Conservation (phyloP, 2,797 vertebrate species). For the Acrocephalus scirpaceus region DNA sequence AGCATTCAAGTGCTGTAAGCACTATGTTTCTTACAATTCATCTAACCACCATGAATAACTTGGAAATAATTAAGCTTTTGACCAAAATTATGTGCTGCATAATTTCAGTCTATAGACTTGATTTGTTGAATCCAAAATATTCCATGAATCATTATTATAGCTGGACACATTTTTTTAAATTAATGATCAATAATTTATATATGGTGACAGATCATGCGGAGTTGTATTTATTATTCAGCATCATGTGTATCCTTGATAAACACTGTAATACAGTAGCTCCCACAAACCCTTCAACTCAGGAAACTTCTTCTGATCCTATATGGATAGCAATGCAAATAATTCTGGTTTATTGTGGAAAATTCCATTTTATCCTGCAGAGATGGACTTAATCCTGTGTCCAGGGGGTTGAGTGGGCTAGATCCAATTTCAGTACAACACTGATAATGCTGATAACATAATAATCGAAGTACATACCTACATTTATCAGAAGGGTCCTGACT, state of each 20-base stretch:
- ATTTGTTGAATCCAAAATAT: background rate
- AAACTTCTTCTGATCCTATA: background rate
- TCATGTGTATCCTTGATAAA: background rate
- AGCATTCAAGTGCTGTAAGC: background rate
- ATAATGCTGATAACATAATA: background rate
- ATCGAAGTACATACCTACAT: background rate
- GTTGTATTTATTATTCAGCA: background rate
- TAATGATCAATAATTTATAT: background rate
- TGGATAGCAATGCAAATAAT: background rate
- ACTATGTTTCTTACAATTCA: background rate
- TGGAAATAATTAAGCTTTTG: constrained; percentile 29
- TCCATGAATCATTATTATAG: background rate
- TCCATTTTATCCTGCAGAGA: background rate
- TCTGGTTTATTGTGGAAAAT: background rate
- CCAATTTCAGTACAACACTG: background rate
- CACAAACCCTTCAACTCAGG: background rate
- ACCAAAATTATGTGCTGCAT: background rate
- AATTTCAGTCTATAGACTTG: background rate
- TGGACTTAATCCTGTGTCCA: background rate
- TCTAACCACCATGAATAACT: background rate
- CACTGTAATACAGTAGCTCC: background rate
- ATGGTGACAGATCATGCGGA: background rate
- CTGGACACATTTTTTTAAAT: background rate
- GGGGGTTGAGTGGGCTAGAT: background rate
- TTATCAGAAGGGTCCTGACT: background rate